Evolutionary conservation across 1,140 invertebrate genomes (phyloP).

Genomic region (Scaptomyza hsui): DNA sequence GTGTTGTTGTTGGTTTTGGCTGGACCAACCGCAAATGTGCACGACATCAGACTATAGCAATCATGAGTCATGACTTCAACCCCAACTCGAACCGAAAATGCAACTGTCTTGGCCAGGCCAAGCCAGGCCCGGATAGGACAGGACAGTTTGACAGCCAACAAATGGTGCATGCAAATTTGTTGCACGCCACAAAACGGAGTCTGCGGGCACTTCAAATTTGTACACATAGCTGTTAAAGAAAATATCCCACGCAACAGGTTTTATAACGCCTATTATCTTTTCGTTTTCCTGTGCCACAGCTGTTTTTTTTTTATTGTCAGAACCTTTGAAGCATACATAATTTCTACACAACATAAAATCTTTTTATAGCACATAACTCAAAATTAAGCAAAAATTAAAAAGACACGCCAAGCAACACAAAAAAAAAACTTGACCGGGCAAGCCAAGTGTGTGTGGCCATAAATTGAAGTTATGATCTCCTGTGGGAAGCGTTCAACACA

Average conservation of each 20-base stretch:
- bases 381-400: constrained; percentile 54
- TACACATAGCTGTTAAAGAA: constrained; percentile 10
- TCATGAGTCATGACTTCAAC: constrained; percentile 48
- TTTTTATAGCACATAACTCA: constrained; percentile 64
- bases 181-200: constrained; percentile 33
- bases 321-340: constrained; percentile 43
- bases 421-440: constrained; percentile 9
- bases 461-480: constrained; percentile 54
- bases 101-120: constrained; percentile 29
- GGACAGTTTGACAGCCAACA: constrained; percentile 40
- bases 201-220: constrained; percentile 20
- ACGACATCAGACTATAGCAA: background rate
- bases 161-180: constrained; percentile 51
- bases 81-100: constrained; percentile 20
- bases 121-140: background rate
- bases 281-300: background rate
- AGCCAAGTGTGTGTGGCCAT: constrained; percentile 32
- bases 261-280: constrained; percentile 21
- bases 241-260: constrained; percentile 78
- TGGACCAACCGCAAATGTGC: constrained; percentile 28
- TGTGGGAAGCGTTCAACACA: constrained; percentile 26
- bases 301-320: constrained; percentile 27
- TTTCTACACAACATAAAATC: constrained; percentile 54
- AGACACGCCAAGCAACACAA: constrained; percentile 1
- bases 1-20: constrained; percentile 8